Evolutionary conservation across 2,888 invertebrate species (phyloP).

Genomic region (Hermaeophaga mercurialis): DNA sequence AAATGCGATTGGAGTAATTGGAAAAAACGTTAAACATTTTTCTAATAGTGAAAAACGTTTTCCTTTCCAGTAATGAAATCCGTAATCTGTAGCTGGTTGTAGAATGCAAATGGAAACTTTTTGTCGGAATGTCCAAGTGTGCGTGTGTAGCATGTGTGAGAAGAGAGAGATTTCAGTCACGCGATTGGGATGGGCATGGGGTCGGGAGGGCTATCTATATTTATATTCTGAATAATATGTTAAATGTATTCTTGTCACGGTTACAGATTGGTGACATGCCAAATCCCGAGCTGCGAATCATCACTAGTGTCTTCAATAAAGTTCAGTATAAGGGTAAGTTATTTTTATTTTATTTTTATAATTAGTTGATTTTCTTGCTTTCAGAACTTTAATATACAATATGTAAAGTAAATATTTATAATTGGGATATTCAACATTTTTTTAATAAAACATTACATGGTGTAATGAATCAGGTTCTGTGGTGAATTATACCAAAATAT

Average conservation of each 20-base stretch:
- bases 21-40: constrained; percentile 2
- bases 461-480: no score
- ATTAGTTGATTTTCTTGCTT: no score
- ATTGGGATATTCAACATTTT: no score
- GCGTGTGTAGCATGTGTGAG: constrained; percentile 41
- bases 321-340: constrained; percentile 82
- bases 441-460: no score
- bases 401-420: no score
- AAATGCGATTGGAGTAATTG: constrained; percentile 14
- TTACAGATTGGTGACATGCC: constrained; percentile 85
- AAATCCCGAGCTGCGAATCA: constrained; percentile 83
- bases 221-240: constrained; percentile 38
- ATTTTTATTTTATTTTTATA: no score
- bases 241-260: constrained; percentile 45
- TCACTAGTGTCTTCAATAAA: constrained; percentile 86
- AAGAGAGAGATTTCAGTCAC: constrained; percentile 50
- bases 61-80: constrained; percentile 20
- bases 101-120: constrained; percentile 29
- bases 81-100: constrained; percentile 24
- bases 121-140: constrained; percentile 29
- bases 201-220: constrained; percentile 35
- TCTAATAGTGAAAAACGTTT: constrained; percentile 11
- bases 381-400: no score
- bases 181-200: constrained; percentile 50
- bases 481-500: no score